Conservation (phyloP, 2,797 vertebrate genomes). For the Sarcoramphus papa region DNA sequence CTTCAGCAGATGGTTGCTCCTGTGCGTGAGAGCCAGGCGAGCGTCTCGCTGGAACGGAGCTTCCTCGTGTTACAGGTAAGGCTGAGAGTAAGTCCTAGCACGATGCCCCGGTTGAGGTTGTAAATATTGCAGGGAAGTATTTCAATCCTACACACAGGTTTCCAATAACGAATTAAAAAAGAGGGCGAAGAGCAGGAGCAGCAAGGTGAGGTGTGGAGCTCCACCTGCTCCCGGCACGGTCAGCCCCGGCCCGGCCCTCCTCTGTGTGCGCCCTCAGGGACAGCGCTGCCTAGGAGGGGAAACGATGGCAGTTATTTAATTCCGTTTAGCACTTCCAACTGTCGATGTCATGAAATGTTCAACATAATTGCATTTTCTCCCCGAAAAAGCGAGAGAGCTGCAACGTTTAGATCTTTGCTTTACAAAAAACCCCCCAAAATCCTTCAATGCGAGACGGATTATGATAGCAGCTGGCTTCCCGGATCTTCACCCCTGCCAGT, state of each 20-base stretch:
- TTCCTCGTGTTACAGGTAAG: neutral
- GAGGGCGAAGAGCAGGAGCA: accelerated
- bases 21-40: accelerated
- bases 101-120: accelerated
- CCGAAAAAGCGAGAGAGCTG: accelerated
- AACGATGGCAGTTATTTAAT: accelerated
- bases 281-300: accelerated
- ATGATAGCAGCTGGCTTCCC: neutral
- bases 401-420: neutral
- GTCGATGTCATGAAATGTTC: accelerated
- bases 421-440: accelerated
- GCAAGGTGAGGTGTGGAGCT: neutral
- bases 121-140: neutral
- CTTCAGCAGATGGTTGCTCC: neutral
- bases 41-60: accelerated
- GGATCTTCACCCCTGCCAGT: neutral
- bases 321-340: neutral
- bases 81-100: neutral
- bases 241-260: neutral
- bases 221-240: accelerated
- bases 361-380: neutral
- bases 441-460: accelerated
- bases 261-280: no score
- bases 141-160: neutral
- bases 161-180: neutral